Evolutionary conservation across 2,797 vertebrate genomes (phyloP).

Genomic region (Schizopygopsis pylzovi): DNA sequence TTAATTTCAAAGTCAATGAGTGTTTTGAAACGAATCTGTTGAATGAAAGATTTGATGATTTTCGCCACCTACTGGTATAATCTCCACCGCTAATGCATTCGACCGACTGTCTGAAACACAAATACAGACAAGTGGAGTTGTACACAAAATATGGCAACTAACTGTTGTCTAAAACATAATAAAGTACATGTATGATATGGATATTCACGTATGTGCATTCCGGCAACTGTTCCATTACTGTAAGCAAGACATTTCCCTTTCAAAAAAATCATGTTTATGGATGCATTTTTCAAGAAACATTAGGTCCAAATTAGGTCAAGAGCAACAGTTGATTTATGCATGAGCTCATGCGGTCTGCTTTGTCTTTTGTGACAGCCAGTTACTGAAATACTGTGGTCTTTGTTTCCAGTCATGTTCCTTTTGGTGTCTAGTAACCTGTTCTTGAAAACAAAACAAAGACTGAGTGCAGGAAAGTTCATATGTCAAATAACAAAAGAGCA

Average conservation of each 20-base stretch:
- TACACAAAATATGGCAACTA: background rate
- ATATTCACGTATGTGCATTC: too few relatives aligned
- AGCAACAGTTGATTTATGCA: background rate
- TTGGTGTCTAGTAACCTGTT: constrained; percentile 1
- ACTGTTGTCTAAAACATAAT: background rate
- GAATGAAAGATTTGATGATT: background rate
- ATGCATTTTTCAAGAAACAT: background rate
- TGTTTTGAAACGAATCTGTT: background rate
- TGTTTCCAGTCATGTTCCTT: constrained; percentile 5
- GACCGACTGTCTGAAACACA: background rate
- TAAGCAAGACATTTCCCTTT: background rate
- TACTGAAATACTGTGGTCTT: background rate
- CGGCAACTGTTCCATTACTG: background rate
- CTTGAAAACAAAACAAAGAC: constrained; percentile 21
- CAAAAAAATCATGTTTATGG: background rate
- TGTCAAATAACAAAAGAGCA: background rate
- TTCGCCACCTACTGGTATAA: background rate
- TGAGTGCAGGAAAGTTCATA: background rate
- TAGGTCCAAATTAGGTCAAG: background rate
- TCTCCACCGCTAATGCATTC: background rate
- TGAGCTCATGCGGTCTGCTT: background rate
- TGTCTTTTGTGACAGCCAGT: background rate
- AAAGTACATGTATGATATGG: background rate
- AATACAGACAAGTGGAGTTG: background rate
- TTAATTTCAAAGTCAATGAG: background rate